These are phyloP conservation scores for Orchestes rusci DNA, from an alignment of 2,888 invertebrate genomes.

Conservation along the genomic window DNA sequence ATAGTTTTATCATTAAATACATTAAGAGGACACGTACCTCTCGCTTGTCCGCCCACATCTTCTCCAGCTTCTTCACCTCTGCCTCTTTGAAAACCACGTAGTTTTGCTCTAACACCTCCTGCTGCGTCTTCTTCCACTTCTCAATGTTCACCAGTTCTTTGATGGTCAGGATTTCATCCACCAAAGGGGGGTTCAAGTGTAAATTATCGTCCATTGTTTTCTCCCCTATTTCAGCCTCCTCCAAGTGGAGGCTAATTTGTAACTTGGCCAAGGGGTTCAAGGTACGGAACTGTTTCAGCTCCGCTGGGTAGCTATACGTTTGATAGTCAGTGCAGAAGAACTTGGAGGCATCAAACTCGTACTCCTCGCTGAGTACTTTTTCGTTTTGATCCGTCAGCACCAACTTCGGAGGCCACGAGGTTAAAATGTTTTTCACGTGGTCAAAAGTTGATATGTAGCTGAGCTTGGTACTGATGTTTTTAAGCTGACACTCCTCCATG, in stretches of 20 bases:
- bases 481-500: too few relatives aligned
- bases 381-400: conserved; percentile 33
- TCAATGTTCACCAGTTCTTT: conserved; percentile 61
- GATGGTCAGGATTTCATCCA: conserved; percentile 42
- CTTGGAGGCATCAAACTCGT: conserved; percentile 29
- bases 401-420: conserved; percentile 35
- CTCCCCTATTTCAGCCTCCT: conserved; percentile 15
- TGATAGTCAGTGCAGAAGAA: conserved; percentile 16
- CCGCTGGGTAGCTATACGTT: conserved; percentile 27
- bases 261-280: conserved; percentile 32
- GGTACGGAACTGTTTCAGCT: conserved; percentile 27
- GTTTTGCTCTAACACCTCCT: conserved; percentile 55
- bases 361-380: conserved; percentile 29
- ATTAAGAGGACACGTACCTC: too few relatives aligned
- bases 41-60: conserved; percentile 54
- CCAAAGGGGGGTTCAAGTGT: conserved; percentile 32
- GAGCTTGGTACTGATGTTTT: conserved; percentile 31
- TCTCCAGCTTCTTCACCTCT: conserved; percentile 26
- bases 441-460: conserved; percentile 33
- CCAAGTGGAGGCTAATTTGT: conserved; percentile 29
- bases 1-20: too few relatives aligned
- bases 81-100: conserved; percentile 37
- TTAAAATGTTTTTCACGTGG: conserved; percentile 32
- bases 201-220: conserved; percentile 25
- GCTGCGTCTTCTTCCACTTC: conserved; percentile 65